A percentile compares a stretch with the other conserved stretches of the same genome.
Conservation (phyloP, 2,113 vertebrate species). For the Ceratotherium simum region DNA sequence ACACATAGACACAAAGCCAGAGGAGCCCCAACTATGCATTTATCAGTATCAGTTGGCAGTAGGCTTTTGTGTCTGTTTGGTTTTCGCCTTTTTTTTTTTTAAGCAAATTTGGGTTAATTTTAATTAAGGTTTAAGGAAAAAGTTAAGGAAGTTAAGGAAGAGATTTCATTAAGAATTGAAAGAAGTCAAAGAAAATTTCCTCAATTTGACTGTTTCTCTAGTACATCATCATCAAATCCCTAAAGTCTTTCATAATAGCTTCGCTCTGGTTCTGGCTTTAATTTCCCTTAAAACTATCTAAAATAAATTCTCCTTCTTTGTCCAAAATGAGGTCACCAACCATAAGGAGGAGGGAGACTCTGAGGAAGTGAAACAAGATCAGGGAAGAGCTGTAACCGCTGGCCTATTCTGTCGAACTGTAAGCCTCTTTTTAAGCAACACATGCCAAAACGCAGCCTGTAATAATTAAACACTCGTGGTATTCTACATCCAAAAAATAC, state of each 20-base stretch:
- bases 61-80: background rate
- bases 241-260: background rate
- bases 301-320: constrained; percentile 25
- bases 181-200: background rate
- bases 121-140: background rate
- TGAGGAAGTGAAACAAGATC: background rate
- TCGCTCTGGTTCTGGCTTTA: constrained; percentile 1
- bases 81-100: background rate
- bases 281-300: constrained; percentile 18
- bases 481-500: background rate
- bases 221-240: background rate
- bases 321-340: constrained; percentile 6
- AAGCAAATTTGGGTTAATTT: background rate
- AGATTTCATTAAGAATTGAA: background rate
- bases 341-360: background rate
- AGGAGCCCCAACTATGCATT: background rate
- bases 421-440: background rate
- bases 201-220: background rate
- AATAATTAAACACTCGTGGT: rapidly evolving
- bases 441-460: background rate
- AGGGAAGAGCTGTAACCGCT: background rate
- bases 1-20: no score
- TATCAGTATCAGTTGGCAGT: background rate
- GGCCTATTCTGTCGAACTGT: rapidly evolving
- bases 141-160: background rate